Conservation (phyloP, 2,113 vertebrate species). For the Python bivittatus region DNA sequence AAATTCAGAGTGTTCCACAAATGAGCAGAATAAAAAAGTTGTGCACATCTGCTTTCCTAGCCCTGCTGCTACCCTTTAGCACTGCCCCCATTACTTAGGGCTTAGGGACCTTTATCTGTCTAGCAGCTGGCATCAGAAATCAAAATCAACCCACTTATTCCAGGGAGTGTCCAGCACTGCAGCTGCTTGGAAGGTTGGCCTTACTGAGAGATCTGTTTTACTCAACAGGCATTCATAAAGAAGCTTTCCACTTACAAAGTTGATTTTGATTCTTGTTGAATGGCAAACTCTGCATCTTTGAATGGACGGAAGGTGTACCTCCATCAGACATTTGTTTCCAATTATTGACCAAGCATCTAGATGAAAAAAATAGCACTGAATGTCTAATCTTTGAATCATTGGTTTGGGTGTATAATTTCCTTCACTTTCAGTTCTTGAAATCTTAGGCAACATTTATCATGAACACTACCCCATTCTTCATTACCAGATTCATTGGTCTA, state of each 20-base stretch:
- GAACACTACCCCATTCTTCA: neutral
- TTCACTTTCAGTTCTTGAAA: neutral
- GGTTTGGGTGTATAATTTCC: neutral
- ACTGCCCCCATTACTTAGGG: constrained; percentile 27
- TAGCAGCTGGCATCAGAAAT: constrained; percentile 38
- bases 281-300: neutral
- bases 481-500: neutral
- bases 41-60: constrained; percentile 26
- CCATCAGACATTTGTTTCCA: neutral
- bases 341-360: neutral
- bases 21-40: constrained; percentile 9
- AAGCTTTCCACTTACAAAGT: neutral
- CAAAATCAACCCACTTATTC: constrained; percentile 36
- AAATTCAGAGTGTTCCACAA: constrained; percentile 19
- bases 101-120: constrained; percentile 38
- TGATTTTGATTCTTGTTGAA: neutral
- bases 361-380: neutral
- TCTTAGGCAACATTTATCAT: neutral
- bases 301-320: neutral
- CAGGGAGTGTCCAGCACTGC: neutral
- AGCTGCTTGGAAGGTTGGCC: neutral
- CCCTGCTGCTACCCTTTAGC: constrained; percentile 27
- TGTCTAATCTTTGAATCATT: neutral
- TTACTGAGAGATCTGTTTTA: constrained; percentile 8
- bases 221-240: neutral